Evolutionary conservation across 2,113 vertebrate genomes (phyloP), one percentile per base, ranked within the genome.

Genomic region (Hiodon tergisus): DNA sequence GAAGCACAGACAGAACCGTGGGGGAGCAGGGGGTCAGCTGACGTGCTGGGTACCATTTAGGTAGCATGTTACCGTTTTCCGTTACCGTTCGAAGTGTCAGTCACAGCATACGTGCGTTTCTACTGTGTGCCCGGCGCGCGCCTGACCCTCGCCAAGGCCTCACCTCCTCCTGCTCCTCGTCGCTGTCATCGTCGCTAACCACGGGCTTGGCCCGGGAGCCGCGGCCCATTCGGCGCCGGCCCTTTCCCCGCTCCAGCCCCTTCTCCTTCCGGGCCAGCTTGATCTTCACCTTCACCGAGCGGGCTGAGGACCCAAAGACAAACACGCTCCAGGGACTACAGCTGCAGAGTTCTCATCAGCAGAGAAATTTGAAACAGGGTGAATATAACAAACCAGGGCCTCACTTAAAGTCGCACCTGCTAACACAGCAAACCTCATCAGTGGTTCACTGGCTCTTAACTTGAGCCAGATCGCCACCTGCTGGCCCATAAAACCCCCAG

Each of bases 121-220:
- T 53, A 66, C 50, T 31, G 6, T 63, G 61, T 63, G 61, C n/a
- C n/a, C n/a, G n/a, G n/a, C n/a, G n/a, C n/a, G n/a, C n/a, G n/a
- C n/a, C n/a, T n/a, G n/a, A n/a, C n/a, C n/a, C n/a, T n/a, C n/a
- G 54, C 4, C 54, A 55, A 55, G 8, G 54, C 54, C 8, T 89
- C 83, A 95, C 96, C 95, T 98, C 96, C 78, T 98, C 95, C 81
- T 92, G 94, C 76, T 98, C 95, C 48, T 97, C 96, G 50, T 98
- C 96, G 0, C 93, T 96, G 79, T 97, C 95, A 0, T 98, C 95
- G 0, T 98, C 95, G n/a, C 95, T 96, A 68, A 98, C 94, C 0
- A 98, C 95, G 0, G 95, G 95, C 80, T 96, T 98, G 80, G 95
- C 95, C 77, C 95, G 84, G 72, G 90, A 93, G 0, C 89, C 88